These are phyloP conservation scores for Glossophaga mutica DNA, from an alignment of 2,797 vertebrate species.

Conservation along the genomic window DNA sequence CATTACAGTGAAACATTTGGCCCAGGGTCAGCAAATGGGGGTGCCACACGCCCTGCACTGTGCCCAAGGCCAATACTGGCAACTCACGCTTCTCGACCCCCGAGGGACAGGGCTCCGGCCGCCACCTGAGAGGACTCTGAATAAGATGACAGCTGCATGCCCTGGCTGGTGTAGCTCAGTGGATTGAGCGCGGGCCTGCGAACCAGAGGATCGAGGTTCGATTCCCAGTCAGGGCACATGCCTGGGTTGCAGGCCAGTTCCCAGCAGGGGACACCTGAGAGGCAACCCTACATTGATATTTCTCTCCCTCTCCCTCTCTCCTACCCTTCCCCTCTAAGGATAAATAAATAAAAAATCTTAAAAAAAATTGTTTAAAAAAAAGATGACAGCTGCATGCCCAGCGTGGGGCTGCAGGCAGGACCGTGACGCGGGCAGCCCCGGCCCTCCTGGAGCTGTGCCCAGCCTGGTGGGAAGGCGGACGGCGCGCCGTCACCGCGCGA, in stretches of 20 bases:
- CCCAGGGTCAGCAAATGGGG: background rate
- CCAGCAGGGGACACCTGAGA: too few species aligned
- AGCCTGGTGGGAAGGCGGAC: background rate
- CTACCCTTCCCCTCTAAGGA: too few species aligned
- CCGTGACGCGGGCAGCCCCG: background rate
- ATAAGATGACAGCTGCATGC: background rate
- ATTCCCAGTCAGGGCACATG: too few species aligned
- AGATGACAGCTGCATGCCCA: background rate
- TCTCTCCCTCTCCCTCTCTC: too few species aligned
- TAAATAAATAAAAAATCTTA: too few species aligned
- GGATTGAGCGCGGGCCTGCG: too few species aligned
- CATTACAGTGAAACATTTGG: background rate
- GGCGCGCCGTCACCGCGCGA: rapidly evolving
- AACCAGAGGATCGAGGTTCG: too few species aligned
- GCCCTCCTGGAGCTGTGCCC: rapidly evolving
- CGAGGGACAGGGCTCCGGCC: background rate
- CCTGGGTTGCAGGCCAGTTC: too few species aligned
- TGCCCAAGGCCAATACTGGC: rapidly evolving
- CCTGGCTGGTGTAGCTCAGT: too few species aligned
- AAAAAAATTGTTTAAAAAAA: too few species aligned
- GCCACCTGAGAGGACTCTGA: background rate
- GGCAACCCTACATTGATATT: too few species aligned
- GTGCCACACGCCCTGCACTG: rapidly evolving
- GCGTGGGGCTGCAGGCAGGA: background rate
- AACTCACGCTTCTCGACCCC: background rate